Conservation (phyloP, 2,888 invertebrate genomes). For the Eupithecia inturbata region DNA sequence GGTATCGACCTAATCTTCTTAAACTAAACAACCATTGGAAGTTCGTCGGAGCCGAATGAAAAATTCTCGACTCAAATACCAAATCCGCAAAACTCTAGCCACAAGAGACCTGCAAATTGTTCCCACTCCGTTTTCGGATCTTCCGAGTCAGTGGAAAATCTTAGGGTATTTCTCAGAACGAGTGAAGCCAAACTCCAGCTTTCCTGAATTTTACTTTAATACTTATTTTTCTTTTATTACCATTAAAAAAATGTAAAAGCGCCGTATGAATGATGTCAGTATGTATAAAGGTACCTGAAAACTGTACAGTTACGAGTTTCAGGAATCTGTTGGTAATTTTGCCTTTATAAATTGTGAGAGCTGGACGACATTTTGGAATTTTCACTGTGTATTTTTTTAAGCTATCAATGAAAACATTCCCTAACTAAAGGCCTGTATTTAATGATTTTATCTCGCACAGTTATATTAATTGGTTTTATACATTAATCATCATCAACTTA, state of each 20-base stretch:
- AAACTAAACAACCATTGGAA: slow-evolving; percentile 23
- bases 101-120: slow-evolving; percentile 31
- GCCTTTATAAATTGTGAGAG: background rate
- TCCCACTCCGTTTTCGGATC: slow-evolving; percentile 24
- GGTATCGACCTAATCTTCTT: slow-evolving; percentile 5
- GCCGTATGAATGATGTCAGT: background rate
- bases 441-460: background rate
- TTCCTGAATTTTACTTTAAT: background rate
- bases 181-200: slow-evolving; percentile 1
- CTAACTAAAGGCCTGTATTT: background rate
- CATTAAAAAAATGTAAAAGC: background rate
- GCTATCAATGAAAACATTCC: background rate
- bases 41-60: slow-evolving; percentile 19
- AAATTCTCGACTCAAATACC: slow-evolving; percentile 29
- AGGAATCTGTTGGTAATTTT: background rate
- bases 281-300: background rate
- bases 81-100: slow-evolving; percentile 27
- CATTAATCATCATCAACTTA: background rate
- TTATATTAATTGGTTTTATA: background rate
- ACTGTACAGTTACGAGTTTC: background rate
- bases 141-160: slow-evolving; percentile 4
- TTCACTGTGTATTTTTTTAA: background rate
- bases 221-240: background rate
- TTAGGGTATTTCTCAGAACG: slow-evolving; percentile 15
- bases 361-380: background rate